These are phyloP conservation scores for Crocidura indochinensis DNA, from an alignment of 2,797 vertebrate genomes.

Conservation along the genomic window DNA sequence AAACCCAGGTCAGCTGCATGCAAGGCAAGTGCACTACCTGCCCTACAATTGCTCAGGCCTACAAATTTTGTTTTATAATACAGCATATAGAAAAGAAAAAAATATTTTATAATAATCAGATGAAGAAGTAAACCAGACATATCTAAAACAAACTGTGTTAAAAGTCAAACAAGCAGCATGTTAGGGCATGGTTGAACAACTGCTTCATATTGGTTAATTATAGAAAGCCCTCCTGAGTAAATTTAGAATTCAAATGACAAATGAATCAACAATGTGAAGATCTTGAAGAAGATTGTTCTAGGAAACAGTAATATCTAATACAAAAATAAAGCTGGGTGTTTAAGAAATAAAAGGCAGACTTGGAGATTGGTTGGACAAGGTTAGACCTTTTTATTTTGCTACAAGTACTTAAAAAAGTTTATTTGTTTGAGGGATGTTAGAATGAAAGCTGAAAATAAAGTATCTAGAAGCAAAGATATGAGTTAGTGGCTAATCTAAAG, in stretches of 20 bases:
- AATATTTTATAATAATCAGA: conserved; percentile 38
- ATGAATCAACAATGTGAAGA: conserved; percentile 37
- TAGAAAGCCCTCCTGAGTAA: conserved; percentile 18
- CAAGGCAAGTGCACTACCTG: no score
- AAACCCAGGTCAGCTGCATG: no score
- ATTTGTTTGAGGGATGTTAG: conserved; percentile 14
- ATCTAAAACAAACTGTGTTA: conserved; percentile 26
- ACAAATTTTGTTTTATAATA: no score
- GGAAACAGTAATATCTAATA: conserved; percentile 11
- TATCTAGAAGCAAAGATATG: background rate
- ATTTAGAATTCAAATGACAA: conserved; percentile 8
- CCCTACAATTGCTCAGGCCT: no score
- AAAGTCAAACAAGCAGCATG: background rate
- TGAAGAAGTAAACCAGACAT: conserved; percentile 39
- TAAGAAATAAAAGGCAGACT: background rate
- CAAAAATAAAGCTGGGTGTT: background rate
- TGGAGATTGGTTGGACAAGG: conserved; percentile 1
- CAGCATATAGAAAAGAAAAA: conserved; percentile 18
- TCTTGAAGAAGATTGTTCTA: background rate
- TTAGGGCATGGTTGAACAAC: background rate
- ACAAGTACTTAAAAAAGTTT: conserved; percentile 36
- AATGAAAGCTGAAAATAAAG: background rate
- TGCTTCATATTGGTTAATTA: conserved; percentile 13
- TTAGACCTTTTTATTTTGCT: conserved; percentile 28
- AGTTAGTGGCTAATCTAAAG: background rate